phyloP scores from a whole-genome alignment of 2,113 vertebrate genomes.

The Potamarius usumacintae region DNA sequence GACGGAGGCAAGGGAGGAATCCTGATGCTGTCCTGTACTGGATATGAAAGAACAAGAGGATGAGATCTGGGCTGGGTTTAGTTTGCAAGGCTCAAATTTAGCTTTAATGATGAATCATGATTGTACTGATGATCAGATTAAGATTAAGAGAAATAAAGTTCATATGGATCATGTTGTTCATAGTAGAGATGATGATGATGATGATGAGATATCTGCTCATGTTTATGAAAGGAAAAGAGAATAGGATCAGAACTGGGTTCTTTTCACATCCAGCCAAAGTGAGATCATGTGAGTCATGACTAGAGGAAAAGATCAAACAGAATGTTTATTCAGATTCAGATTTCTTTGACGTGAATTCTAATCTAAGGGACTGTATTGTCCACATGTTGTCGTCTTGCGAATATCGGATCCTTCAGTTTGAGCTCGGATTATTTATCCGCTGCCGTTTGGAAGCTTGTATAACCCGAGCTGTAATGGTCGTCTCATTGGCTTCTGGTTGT shows the following conservation, averaged over 20 bases:
- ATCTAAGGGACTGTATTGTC: not conserved
- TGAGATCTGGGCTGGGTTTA: not conserved
- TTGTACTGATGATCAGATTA: not conserved
- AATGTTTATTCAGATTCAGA: not conserved
- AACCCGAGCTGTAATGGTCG: constrained; percentile 43
- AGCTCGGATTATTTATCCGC: constrained; percentile 40
- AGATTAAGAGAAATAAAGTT: not conserved
- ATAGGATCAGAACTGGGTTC: not conserved
- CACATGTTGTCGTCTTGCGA: not conserved
- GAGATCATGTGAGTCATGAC: not conserved
- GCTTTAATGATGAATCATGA: constrained; percentile 20
- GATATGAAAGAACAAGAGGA: not conserved
- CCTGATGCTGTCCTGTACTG: constrained; percentile 16
- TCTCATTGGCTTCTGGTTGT: constrained; percentile 57
- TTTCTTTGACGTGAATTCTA: not conserved
- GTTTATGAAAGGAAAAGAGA: not conserved
- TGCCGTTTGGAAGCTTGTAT: constrained; percentile 44
- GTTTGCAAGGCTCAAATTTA: not conserved
- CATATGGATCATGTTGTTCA: not conserved
- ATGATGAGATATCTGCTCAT: not conserved
- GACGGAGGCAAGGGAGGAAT: constrained; percentile 23
- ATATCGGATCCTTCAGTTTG: not conserved
- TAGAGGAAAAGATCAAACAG: not conserved
- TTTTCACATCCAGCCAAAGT: not conserved
- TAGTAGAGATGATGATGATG: not conserved